phyloP scores from a whole-genome alignment of 2,113 vertebrate species.

The Motacilla alba region DNA sequence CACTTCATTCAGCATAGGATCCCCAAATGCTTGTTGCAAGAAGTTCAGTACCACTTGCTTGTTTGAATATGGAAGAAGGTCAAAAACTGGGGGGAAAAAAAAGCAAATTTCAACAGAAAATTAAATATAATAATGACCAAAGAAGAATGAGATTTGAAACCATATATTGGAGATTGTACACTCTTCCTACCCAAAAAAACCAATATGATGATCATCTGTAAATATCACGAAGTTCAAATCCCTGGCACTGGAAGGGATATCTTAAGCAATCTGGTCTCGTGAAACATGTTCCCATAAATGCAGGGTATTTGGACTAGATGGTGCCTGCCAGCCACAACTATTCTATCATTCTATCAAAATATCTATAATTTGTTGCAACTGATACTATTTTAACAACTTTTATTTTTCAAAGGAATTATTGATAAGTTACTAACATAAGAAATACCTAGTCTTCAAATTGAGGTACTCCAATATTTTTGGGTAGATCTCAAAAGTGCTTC shows the following conservation, averaged over 20 bases:
- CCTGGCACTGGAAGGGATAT: neutral
- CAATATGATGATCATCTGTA: neutral
- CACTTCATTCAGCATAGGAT: constrained; percentile 81
- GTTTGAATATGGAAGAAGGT: constrained; percentile 86
- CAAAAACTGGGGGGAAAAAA: constrained; percentile 78
- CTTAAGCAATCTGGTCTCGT: neutral
- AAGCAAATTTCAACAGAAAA: neutral
- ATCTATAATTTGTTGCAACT: neutral
- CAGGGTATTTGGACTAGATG: neutral
- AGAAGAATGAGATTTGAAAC: neutral
- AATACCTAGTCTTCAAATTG: neutral
- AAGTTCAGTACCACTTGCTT: constrained; percentile 77
- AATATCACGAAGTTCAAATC: neutral
- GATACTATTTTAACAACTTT: neutral
- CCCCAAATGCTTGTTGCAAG: constrained; percentile 82
- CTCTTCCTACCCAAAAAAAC: neutral
- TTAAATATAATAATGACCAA: neutral
- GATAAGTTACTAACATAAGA: neutral
- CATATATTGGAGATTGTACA: neutral
- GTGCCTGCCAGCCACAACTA: neutral
- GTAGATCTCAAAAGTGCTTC: neutral
- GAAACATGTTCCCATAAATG: neutral
- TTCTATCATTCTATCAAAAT: neutral
- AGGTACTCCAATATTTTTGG: neutral
- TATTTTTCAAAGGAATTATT: neutral